These are phyloP conservation scores for Epizoanthus illoricatus DNA, from an alignment of 92 coral and sea anemone genomes.

Conservation along the genomic window DNA sequence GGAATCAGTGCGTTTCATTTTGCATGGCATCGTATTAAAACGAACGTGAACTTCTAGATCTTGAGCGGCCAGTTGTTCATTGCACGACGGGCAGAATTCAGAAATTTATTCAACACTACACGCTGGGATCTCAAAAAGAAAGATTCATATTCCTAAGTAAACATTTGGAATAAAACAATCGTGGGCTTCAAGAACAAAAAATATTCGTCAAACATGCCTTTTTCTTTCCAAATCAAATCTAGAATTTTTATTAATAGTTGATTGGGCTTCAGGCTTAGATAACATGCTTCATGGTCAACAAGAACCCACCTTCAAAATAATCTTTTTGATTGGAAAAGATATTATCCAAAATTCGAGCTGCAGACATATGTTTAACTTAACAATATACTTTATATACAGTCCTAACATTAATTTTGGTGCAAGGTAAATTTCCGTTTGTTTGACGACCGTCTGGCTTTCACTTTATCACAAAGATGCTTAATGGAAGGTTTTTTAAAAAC, in stretches of 20 bases:
- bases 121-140: slow-evolving; percentile 14
- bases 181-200: slow-evolving; percentile 13
- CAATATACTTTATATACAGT: slow-evolving; percentile 1
- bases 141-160: slow-evolving; percentile 20
- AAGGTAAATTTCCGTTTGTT: too few relatives aligned
- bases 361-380: slow-evolving; percentile 1
- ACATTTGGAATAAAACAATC: slow-evolving; percentile 37
- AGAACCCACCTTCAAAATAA: not conserved
- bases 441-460: too few relatives aligned
- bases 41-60: not conserved
- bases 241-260: not conserved
- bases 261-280: not conserved
- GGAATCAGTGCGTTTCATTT: not conserved
- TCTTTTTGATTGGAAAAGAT: not conserved
- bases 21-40: not conserved
- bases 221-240: slow-evolving; percentile 3
- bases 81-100: slow-evolving; percentile 20
- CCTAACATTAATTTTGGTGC: too few relatives aligned
- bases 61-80: not conserved
- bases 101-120: slow-evolving; percentile 24
- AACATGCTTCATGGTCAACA: not conserved
- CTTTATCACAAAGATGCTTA: too few relatives aligned
- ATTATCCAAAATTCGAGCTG: not conserved
- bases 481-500: too few relatives aligned
- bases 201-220: slow-evolving; percentile 1